These are phyloP conservation scores for Cuculus canorus DNA, from an alignment of 2,797 vertebrate genomes.

Conservation along the genomic window DNA sequence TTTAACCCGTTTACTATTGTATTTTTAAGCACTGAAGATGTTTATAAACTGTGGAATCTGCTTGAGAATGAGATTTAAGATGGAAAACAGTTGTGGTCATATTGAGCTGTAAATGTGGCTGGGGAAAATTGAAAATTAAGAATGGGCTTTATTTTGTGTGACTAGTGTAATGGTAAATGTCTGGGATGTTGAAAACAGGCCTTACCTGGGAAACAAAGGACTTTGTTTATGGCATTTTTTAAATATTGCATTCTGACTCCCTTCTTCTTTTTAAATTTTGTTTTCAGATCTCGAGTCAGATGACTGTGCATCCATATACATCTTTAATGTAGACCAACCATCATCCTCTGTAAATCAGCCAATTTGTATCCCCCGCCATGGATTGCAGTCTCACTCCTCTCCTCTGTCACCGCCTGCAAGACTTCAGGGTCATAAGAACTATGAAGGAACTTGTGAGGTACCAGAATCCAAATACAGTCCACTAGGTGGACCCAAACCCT, in stretches of 20 bases:
- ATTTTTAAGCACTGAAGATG: background rate
- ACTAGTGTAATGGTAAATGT: background rate
- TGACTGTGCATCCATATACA: constrained; percentile 95
- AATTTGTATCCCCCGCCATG: constrained; percentile 89
- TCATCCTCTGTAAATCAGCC: constrained; percentile 87
- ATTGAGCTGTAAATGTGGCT: background rate
- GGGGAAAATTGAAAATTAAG: background rate
- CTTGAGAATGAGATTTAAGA: background rate
- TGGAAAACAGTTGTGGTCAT: background rate
- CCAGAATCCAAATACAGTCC: constrained; percentile 87
- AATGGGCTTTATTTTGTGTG: background rate
- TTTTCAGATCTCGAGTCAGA: constrained; percentile 91
- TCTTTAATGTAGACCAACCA: constrained; percentile 93
- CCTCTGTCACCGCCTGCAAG: constrained; percentile 85
- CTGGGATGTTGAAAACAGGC: background rate
- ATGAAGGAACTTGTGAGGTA: constrained; percentile 82
- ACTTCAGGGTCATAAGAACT: constrained; percentile 85
- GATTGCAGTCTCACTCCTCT: constrained; percentile 87
- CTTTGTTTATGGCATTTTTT: background rate
- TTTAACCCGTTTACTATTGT: background rate
- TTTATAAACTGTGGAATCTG: background rate
- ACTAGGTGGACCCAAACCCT: constrained; percentile 89
- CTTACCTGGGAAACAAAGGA: background rate
- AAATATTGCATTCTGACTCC: background rate
- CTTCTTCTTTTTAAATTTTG: background rate